Evolutionary conservation across 1,140 invertebrate species (phyloP), one percentile per base, ranked within the genome.

Genomic region (Teleogryllus occipitalis): DNA sequence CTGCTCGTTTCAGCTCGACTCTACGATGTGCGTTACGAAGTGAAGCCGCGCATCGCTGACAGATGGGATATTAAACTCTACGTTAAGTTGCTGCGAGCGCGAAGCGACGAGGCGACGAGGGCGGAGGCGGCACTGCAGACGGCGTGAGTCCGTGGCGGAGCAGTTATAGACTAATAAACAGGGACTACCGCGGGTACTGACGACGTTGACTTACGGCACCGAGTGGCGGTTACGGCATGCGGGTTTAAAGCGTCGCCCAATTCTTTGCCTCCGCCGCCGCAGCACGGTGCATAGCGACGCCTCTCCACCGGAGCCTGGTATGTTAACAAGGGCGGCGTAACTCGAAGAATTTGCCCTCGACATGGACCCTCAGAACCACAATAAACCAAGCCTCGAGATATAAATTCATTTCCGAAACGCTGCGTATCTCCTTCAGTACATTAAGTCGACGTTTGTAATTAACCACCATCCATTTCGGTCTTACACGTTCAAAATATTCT

Each of bases 131-230:
- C 27, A 5, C 27, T 39, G 27, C 27, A 39, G 27, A 39, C 27
- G 27, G 27, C 27, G 27, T 39, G 27, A 39, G 27, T 39, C 27
- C 27, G 27, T 18, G 18, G 54, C 18, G 54, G 18, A 65, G 54
- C 54, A 65, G 54, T 65, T 65, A 65, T 65, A 65, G 54, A 65
- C 54, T 65, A 65, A 65, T 65, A 65, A 65, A 65, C 54, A 65
- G 54, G 54, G 54, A 65, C 54, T 65, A 65, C 54, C 54, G 54
- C 54, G 54, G 54, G 54, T 18, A 18, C 10, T 10, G 18, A 65
- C 54, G 54, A 18, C 54, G 54, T 65, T 65, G 10, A 65, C 54
- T 65, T 65, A 65, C 54, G 54, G 18, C 54, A 39, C 27, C 27
- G 27, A 39, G 27, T 39, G 27, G 27, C 27, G 27, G 27, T 39